Base-by-base conservation (phyloP, 1,140 invertebrate species). In the Metopolophium dirhodum region DNA sequence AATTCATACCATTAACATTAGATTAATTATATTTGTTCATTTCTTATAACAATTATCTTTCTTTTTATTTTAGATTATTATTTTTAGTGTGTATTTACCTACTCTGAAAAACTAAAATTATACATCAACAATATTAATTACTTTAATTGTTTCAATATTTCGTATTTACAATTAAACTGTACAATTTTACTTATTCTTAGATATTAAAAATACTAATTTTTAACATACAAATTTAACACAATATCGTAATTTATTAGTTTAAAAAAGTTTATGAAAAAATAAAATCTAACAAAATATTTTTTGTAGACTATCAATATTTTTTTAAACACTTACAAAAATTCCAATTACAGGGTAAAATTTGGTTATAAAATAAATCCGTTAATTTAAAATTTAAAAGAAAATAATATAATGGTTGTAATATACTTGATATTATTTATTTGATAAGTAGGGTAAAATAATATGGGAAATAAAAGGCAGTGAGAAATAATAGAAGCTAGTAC, bases 191-290 rank as follows among this genome's bases (percentile, higher is more conserved):
- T 82, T 91, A 83, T 83, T 37, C 30, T 91, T 47, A 91, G 11
- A 91, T 61, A 68, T 68, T 68, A 68, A 82, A 90, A 90, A 90
- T 90, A 47, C 90, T 91, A 82, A 91, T 91, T 82, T 91, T 83
- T 91, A 91, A 91, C 68, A 49, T 83, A 37, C 41, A 91, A 47
- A 91, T 82, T 47, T 45, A 82, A 91, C 45, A 49, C 41, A 91
- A 91, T 47, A 35, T 91, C 37, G 23, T 91, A 49, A 91, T 83
- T 49, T 83, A 83, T 91, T 91, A 91, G 45, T 83, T 91, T 30
- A 57, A 83, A 91, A 82, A 91, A 37, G 20, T 37, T 45, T 6
- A 82, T 91, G 57, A 77, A 77, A 91, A 91, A 91, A 82, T 91
- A 91, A 45, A 77, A 45, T 91, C 90, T 91, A 91, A 89, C 87